phyloP scores from a whole-genome alignment of 2,797 vertebrate species.

The Siniperca undulata region DNA sequence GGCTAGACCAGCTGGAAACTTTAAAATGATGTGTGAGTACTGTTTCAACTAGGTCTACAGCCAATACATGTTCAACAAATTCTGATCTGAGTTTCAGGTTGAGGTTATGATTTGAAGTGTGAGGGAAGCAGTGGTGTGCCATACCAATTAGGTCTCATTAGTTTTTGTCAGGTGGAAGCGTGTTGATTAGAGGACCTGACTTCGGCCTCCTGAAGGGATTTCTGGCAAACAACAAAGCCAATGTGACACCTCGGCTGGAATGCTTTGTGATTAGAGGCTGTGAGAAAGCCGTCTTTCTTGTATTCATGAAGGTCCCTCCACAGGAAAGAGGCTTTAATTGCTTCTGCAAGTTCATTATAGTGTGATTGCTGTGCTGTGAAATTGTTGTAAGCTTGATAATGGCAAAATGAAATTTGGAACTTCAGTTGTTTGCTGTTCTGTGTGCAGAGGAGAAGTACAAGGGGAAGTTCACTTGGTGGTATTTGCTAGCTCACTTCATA shows the following conservation, averaged over 20 bases:
- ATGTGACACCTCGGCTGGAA: slow-evolving; percentile 71
- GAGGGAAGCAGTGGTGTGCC: slow-evolving; percentile 44
- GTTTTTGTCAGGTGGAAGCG: slow-evolving; percentile 53
- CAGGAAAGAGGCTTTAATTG: slow-evolving; percentile 82
- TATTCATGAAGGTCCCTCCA: slow-evolving; percentile 75
- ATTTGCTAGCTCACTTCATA: slow-evolving; percentile 31
- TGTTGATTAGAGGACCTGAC: slow-evolving; percentile 71
- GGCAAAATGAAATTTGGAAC: slow-evolving; percentile 73
- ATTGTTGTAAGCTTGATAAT: slow-evolving; percentile 80
- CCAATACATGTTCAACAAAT: neutral
- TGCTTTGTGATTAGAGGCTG: slow-evolving; percentile 72
- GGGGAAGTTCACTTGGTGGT: slow-evolving; percentile 46
- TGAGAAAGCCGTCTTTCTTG: slow-evolving; percentile 64
- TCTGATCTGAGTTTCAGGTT: slow-evolving; percentile 12
- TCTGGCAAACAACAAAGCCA: slow-evolving; percentile 65
- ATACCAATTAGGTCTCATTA: slow-evolving; percentile 67
- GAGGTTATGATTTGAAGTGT: slow-evolving; percentile 42
- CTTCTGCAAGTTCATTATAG: slow-evolving; percentile 84
- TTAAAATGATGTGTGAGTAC: slow-evolving; percentile 11
- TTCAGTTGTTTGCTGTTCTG: slow-evolving; percentile 59
- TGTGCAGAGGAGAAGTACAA: slow-evolving; percentile 27
- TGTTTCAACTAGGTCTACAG: slow-evolving; percentile 6
- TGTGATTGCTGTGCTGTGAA: slow-evolving; percentile 85
- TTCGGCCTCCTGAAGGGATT: slow-evolving; percentile 73
- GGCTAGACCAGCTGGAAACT: slow-evolving; percentile 16